Evolutionary conservation across 1,140 invertebrate species (phyloP), one percentile per base, ranked within the genome.

Genomic region (Drosophila quadrilineata): DNA sequence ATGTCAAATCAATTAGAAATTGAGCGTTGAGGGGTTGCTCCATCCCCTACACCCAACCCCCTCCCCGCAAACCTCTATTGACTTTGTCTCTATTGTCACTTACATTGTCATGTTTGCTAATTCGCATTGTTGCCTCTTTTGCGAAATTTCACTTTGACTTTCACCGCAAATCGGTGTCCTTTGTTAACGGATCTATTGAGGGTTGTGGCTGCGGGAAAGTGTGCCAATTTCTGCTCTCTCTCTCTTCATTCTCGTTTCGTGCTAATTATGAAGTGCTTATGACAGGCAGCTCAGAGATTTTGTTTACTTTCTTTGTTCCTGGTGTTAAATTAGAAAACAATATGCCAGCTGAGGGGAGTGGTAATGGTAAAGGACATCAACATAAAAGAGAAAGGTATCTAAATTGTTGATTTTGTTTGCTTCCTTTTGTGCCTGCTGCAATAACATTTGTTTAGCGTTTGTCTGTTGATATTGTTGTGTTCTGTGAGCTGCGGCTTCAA

Each of bases 91-190:
- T 70, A 38, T 56, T 59, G 41, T 82, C 62, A 77, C 77, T 84
- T 70, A 70, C 79, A 76, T 59, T 84, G 77, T 84, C 79, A 84
- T 84, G 77, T 85, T 84, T 84, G 77, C 79, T 84, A 84, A 84
- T 84, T 77, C 79, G 77, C 38, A 57, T 85, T 84, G 76, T 69
- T 19, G 45, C 52, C 49, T 48, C 49, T 58, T 65, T 73, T 79
- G 79, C 53, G 65, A 73, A 63, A 70, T 77, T 82, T 82, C 75
- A 75, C 73, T 63, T 71, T 71, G 59, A 21, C 36, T 43, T 24
- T 45, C 22, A 79, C 75, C 68, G 50, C 63, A 60, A 77, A 69
- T 69, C 71, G 52, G 60, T 53, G 66, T 60, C 50, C 46, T 76
- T 72, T 67, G 50, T 74, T 67, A 10, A 16, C 38, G 36, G 12